Percentiles rank a stretch among this genome's conserved stretches.
Evolutionary conservation across 2,888 invertebrate species (phyloP).

Genomic region (Dasysyrphus tricinctus): DNA sequence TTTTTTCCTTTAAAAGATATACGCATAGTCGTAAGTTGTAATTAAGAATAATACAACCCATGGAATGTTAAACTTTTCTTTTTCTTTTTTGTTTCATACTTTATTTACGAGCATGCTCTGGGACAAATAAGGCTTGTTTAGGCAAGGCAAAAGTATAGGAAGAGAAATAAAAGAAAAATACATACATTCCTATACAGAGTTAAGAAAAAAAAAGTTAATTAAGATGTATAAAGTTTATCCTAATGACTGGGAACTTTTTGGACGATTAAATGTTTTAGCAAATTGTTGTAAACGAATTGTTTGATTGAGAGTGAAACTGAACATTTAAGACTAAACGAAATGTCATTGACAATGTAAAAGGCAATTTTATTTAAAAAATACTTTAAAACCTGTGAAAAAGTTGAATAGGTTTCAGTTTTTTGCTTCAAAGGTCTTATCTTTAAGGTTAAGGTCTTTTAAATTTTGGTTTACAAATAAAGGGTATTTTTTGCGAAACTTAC

Average conservation of each 20-base stretch:
- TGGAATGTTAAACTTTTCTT: constrained; percentile 23
- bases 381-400: too few species aligned
- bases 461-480: too few species aligned
- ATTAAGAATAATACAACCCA: constrained; percentile 21
- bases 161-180: neutral
- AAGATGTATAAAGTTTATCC: neutral
- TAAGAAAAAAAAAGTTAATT: constrained; percentile 12
- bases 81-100: neutral
- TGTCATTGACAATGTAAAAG: neutral
- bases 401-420: too few species aligned
- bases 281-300: neutral
- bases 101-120: constrained; percentile 15
- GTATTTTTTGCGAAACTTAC: too few species aligned
- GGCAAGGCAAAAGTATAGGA: neutral
- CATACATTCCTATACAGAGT: neutral
- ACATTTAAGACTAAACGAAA: neutral
- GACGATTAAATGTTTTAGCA: neutral
- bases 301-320: neutral
- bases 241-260: neutral
- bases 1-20: neutral
- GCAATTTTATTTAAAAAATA: too few species aligned
- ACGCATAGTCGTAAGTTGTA: constrained; percentile 12
- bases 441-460: too few species aligned
- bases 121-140: constrained; percentile 26
- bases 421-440: too few species aligned